A percentile compares a stretch with the other conserved stretches of the same genome.
phyloP scores from a whole-genome alignment of 2,797 vertebrate genomes.

The Neoniphon sammara region DNA sequence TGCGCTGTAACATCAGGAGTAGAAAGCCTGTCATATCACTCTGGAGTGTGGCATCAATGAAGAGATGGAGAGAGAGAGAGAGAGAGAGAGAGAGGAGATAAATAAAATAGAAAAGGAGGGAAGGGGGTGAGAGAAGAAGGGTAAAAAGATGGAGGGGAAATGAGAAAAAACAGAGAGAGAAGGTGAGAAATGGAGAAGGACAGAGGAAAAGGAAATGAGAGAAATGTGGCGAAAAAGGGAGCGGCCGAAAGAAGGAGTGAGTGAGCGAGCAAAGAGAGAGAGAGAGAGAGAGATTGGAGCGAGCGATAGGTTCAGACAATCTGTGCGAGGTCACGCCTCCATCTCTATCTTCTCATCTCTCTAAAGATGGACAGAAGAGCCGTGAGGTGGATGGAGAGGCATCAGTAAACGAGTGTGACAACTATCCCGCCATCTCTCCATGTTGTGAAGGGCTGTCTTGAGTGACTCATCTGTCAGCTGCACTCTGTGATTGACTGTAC shows the following conservation, averaged over 20 bases:
- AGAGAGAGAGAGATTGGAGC: background rate
- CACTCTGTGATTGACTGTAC: constrained; percentile 38
- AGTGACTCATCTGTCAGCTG: constrained; percentile 57
- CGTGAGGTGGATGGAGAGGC: constrained; percentile 50
- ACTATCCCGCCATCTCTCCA: constrained; percentile 25
- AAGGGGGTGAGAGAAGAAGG: background rate
- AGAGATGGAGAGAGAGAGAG: constrained; percentile 8
- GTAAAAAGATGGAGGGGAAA: too few species aligned
- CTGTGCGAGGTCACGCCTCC: constrained; percentile 46
- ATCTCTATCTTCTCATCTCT: constrained; percentile 40
- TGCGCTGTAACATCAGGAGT: constrained; percentile 17
- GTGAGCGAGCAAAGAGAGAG: background rate
- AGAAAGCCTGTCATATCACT: constrained; percentile 25
- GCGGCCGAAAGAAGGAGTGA: background rate
- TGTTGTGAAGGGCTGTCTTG: constrained; percentile 35
- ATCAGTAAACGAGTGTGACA: constrained; percentile 61
- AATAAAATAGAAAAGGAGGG: constrained; percentile 7
- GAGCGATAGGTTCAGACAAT: constrained; percentile 47
- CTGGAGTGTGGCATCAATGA: constrained; percentile 38
- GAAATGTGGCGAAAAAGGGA: background rate
- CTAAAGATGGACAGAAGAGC: constrained; percentile 30
- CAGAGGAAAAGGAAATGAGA: too few species aligned
- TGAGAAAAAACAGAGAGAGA: too few species aligned
- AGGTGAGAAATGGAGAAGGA: too few species aligned
- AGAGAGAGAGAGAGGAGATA: constrained; percentile 3